Evolutionary conservation across 2,888 invertebrate species (phyloP).

Genomic region (Patella pellucida): DNA sequence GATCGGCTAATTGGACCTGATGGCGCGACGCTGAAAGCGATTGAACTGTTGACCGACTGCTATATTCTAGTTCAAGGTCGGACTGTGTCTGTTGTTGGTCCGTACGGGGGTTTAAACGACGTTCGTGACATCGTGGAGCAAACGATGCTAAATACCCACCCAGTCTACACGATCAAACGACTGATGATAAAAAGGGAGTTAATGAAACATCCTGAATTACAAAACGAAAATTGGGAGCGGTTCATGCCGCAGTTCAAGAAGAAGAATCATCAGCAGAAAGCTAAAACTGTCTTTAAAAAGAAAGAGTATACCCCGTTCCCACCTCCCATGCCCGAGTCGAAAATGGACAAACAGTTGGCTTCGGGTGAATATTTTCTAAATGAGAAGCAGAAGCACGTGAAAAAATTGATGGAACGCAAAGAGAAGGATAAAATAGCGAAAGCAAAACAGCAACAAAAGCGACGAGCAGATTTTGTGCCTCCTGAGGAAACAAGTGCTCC

Average conservation of each 20-base stretch:
- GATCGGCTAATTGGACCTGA: slow-evolving; percentile 96
- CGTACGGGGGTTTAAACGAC: slow-evolving; percentile 84
- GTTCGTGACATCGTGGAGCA: slow-evolving; percentile 89
- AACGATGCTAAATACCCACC: slow-evolving; percentile 99
- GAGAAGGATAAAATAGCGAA: slow-evolving; percentile 78
- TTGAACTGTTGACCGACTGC: slow-evolving; percentile 95
- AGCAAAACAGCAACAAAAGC: slow-evolving; percentile 74
- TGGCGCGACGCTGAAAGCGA: slow-evolving; percentile 95
- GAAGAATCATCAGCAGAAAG: slow-evolving; percentile 91
- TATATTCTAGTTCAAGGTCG: slow-evolving; percentile 97
- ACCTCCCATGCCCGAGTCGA: slow-evolving; percentile 89
- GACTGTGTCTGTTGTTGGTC: slow-evolving; percentile 96
- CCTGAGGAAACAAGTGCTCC: slow-evolving; percentile 69
- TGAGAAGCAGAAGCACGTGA: slow-evolving; percentile 75
- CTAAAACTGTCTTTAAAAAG: slow-evolving; percentile 89
- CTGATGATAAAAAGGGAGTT: slow-evolving; percentile 97
- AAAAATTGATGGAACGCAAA: slow-evolving; percentile 79
- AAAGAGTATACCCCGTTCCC: slow-evolving; percentile 98
- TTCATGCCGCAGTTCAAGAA: slow-evolving; percentile 94
- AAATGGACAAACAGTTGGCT: slow-evolving; percentile 90
- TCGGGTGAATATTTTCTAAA: slow-evolving; percentile 97
- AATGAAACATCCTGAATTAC: slow-evolving; percentile 90
- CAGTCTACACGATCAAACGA: slow-evolving; percentile 94
- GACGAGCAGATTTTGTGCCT: slow-evolving; percentile 86
- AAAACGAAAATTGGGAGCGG: slow-evolving; percentile 95